phyloP scores from a whole-genome alignment of 2,113 vertebrate genomes.

The Fregata magnificens region DNA sequence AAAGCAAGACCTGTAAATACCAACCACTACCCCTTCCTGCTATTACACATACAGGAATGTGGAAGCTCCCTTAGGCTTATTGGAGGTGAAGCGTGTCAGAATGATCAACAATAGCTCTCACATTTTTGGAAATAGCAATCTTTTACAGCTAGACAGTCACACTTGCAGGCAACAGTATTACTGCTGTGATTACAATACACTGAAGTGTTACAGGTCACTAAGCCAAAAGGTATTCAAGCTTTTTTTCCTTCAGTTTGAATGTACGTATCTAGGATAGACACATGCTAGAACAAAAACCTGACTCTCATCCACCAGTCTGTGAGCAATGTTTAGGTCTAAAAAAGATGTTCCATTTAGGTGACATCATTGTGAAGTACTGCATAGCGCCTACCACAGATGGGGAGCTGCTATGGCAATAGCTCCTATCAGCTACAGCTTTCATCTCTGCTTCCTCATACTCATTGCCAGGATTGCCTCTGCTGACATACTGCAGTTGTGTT shows the following conservation, averaged over 20 bases:
- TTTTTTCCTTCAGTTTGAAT: not conserved
- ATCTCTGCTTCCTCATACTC: not conserved
- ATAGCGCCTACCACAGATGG: conserved; percentile 38
- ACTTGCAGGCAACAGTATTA: not conserved
- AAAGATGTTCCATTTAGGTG: conserved; percentile 13
- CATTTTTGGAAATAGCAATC: not conserved
- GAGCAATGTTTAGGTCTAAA: conserved; percentile 33
- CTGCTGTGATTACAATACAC: not conserved
- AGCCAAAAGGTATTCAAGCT: not conserved
- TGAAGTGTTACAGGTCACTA: not conserved
- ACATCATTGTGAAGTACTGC: not conserved
- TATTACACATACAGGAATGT: not conserved
- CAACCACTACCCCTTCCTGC: not conserved
- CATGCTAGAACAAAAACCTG: not conserved
- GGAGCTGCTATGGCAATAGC: not conserved
- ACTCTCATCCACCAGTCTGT: not conserved
- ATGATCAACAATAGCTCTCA: not conserved
- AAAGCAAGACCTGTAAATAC: not conserved
- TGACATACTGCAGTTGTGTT: conserved; percentile 32
- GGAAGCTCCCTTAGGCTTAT: not conserved
- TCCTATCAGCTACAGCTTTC: not conserved
- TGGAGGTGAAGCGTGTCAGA: not conserved
- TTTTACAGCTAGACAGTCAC: not conserved
- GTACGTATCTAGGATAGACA: not conserved
- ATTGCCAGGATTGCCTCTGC: conserved; percentile 6